These are phyloP conservation scores for Pseudomyrmex flavicornis DNA, from an alignment of 1,140 invertebrate species.

Conservation along the genomic window DNA sequence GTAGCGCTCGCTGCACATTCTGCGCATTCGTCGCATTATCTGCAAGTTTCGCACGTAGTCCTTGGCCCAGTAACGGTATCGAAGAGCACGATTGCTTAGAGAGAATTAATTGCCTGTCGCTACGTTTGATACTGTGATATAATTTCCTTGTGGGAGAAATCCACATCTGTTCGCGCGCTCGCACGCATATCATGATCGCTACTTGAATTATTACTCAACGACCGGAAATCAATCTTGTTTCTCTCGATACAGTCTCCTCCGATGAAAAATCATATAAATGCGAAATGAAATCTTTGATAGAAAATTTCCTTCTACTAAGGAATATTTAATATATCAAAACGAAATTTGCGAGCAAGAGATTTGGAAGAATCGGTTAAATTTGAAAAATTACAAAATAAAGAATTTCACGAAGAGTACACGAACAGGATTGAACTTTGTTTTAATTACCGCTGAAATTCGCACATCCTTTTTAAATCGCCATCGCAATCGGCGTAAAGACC, in stretches of 20 bases:
- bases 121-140: slow-evolving; percentile 9
- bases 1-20: slow-evolving; percentile 7
- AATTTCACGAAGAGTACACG: not conserved
- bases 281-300: too few relatives aligned
- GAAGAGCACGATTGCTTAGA: slow-evolving; percentile 32
- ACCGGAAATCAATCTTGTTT: too few relatives aligned
- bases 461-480: slow-evolving; percentile 1
- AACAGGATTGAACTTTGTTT: not conserved
- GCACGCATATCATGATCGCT: not conserved
- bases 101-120: not conserved
- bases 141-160: slow-evolving; percentile 18
- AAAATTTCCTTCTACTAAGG: too few relatives aligned
- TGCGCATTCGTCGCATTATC: slow-evolving; percentile 33
- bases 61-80: slow-evolving; percentile 49
- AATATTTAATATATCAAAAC: too few relatives aligned
- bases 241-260: too few relatives aligned
- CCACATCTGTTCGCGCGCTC: not conserved
- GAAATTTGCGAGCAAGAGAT: too few relatives aligned
- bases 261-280: too few relatives aligned
- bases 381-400: not conserved
- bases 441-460: not conserved
- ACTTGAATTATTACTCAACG: not conserved
- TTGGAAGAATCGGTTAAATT: not conserved
- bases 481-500: slow-evolving; percentile 14
- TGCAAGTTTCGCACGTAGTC: slow-evolving; percentile 33